Evolutionary conservation across 1,140 invertebrate genomes (phyloP).

Genomic region (Kradibia gibbosae): DNA sequence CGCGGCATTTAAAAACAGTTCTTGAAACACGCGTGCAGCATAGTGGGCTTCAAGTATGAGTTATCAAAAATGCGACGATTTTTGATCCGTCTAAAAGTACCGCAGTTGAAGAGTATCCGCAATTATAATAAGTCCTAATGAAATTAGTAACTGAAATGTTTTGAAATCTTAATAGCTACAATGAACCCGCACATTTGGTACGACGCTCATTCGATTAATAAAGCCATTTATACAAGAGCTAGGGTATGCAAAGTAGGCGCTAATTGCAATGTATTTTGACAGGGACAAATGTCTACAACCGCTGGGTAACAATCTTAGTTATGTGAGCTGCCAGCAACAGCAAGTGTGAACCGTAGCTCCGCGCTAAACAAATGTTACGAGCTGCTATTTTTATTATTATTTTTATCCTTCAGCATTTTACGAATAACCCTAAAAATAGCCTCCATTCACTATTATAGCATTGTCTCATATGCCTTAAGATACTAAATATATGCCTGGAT

Average conservation of each 20-base stretch:
- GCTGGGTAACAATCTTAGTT: conserved; percentile 63
- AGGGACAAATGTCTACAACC: conserved; percentile 62
- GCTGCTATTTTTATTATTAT: neutral
- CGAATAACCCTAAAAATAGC: neutral
- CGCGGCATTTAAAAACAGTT: too few species aligned
- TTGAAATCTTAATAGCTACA: conserved; percentile 71
- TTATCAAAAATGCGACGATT: too few species aligned
- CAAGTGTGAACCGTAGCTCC: conserved; percentile 16
- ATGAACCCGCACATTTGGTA: neutral
- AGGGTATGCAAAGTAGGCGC: conserved; percentile 57
- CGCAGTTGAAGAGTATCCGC: too few species aligned
- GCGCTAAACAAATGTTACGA: conserved; percentile 19
- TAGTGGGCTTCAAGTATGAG: too few species aligned
- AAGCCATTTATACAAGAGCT: conserved; percentile 8
- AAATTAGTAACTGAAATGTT: too few species aligned
- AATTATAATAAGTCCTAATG: too few species aligned
- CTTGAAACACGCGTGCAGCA: too few species aligned
- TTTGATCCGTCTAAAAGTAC: too few species aligned
- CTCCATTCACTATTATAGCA: neutral
- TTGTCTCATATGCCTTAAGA: neutral
- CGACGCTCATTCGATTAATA: neutral
- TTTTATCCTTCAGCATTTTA: neutral
- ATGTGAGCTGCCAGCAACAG: conserved; percentile 57
- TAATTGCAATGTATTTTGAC: conserved; percentile 62
- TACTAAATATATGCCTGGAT: neutral